phyloP scores from a whole-genome alignment of 2,888 invertebrate species.

The Drosophila incognita region DNA sequence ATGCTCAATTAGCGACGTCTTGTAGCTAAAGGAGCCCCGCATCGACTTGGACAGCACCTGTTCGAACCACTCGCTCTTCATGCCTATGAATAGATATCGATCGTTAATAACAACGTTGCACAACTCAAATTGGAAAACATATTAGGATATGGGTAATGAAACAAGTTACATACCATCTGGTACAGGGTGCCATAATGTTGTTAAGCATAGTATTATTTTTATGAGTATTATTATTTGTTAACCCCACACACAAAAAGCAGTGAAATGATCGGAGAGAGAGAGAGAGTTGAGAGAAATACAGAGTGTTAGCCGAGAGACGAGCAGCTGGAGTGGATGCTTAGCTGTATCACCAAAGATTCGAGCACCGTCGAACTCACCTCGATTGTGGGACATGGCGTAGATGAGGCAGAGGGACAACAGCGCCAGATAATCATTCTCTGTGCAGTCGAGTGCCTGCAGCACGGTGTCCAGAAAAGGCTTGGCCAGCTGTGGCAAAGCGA shows the following conservation, averaged over 20 bases:
- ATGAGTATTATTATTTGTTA: slow-evolving; percentile 9
- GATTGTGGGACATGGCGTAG: slow-evolving; percentile 96
- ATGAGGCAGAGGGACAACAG: slow-evolving; percentile 95
- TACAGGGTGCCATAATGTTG: slow-evolving; percentile 52
- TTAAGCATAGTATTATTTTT: slow-evolving; percentile 25
- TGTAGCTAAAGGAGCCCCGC: slow-evolving; percentile 89
- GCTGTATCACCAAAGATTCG: slow-evolving; percentile 12
- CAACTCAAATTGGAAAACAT: neutral
- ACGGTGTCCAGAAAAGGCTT: slow-evolving; percentile 94
- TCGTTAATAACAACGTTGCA: slow-evolving; percentile 62
- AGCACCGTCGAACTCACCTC: slow-evolving; percentile 88
- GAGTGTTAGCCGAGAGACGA: slow-evolving; percentile 31
- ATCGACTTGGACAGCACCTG: slow-evolving; percentile 89
- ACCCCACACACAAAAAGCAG: slow-evolving; percentile 60
- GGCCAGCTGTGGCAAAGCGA: slow-evolving; percentile 54
- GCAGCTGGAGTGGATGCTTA: slow-evolving; percentile 7
- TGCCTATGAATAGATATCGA: slow-evolving; percentile 87
- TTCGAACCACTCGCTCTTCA: slow-evolving; percentile 92
- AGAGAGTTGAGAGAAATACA: slow-evolving; percentile 34
- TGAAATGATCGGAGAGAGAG: slow-evolving; percentile 52
- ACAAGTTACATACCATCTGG: slow-evolving; percentile 81
- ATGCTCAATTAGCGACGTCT: slow-evolving; percentile 92
- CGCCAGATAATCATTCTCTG: slow-evolving; percentile 97
- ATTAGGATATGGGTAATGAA: slow-evolving; percentile 52
- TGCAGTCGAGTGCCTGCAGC: slow-evolving; percentile 93